Conservation (phyloP, 1,140 invertebrate genomes). For the Philotrypesis tridentata region DNA sequence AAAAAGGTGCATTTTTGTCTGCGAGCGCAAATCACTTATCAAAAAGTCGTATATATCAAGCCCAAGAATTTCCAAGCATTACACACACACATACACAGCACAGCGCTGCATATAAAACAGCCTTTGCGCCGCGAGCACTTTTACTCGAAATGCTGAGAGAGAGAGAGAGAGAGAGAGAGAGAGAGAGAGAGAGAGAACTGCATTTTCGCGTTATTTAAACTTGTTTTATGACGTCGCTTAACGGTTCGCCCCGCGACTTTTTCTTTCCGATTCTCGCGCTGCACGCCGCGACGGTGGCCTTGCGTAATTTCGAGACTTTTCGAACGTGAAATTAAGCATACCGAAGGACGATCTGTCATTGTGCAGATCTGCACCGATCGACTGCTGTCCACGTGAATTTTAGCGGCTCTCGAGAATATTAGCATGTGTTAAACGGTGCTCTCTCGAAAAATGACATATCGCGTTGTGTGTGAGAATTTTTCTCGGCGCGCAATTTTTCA, state of each 20-base stretch:
- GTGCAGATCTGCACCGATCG: too few species aligned
- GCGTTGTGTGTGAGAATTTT: slow-evolving; percentile 33
- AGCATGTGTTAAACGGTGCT: not conserved
- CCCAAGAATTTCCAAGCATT: not conserved
- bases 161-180: too few species aligned
- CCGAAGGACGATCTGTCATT: not conserved
- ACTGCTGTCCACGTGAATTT: too few species aligned
- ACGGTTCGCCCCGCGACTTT: slow-evolving; percentile 36
- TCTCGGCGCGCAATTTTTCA: slow-evolving; percentile 43
- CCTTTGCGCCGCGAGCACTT: not conserved
- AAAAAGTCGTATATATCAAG: not conserved
- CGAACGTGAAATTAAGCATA: not conserved
- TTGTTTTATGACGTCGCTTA: slow-evolving; percentile 43
- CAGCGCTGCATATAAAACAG: not conserved
- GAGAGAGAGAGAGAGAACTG: too few species aligned
- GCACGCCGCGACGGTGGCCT: too few species aligned
- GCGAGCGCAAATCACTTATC: not conserved
- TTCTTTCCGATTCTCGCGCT: not conserved
- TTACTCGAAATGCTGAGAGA: slow-evolving; percentile 37
- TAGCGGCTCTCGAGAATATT: not conserved
- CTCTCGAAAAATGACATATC: slow-evolving; percentile 18
- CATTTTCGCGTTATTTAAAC: slow-evolving; percentile 47
- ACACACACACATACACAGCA: not conserved
- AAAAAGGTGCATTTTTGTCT: not conserved
- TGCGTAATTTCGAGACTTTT: slow-evolving; percentile 35